Base-by-base conservation (phyloP, 2,113 vertebrate species). In the Cololabis saira region DNA sequence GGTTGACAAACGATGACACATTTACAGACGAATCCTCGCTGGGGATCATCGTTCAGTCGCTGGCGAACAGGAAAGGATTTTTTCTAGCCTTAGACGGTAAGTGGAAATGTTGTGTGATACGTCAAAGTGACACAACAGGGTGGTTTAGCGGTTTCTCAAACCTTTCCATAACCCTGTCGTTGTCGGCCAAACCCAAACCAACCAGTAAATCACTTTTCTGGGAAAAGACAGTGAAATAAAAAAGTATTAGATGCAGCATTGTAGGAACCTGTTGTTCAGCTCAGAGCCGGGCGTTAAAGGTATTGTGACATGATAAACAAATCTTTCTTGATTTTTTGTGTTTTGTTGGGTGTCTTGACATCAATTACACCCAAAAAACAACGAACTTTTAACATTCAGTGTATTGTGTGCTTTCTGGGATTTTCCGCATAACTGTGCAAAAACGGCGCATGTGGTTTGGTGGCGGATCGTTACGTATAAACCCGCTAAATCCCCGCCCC, bases 121-220 rank as follows among this genome's bases (percentile, higher is more conserved):
- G 6, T 66, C 67, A 67, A 66, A 80, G 78, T 43, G 76, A 71
- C 61, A 59, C 27, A 11, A n/a, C 24, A 4, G 27, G 53, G 60
- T n/a, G 72, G 63, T 73, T 80, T 51, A 65, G 61, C 61, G 70
- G 67, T 80, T 71, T 40, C 40, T 71, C 48, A 78, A 59, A 78
- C 50, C 2, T 37, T 40, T 58, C 66, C 63, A 56, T 42, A 67
- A 68, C 62, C 61, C 49, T 42, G 24, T 8, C 8, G 17, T 37
- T 17, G n/a, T 47, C 45, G 62, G 43, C 73, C 70, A 37, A 56
- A 53, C 56, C 6, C n/a, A n/a, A n/a, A 53, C 67, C 58, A 56
- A 47, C 49, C 42, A 59, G 58, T 8, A 68, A 74, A 66, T 59
- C 15, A 15, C 44, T 58, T 48, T 61, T 71, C 55, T 63, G 59